phyloP scores from a whole-genome alignment of 1,140 invertebrate species.

The Drosophila albomicans region DNA sequence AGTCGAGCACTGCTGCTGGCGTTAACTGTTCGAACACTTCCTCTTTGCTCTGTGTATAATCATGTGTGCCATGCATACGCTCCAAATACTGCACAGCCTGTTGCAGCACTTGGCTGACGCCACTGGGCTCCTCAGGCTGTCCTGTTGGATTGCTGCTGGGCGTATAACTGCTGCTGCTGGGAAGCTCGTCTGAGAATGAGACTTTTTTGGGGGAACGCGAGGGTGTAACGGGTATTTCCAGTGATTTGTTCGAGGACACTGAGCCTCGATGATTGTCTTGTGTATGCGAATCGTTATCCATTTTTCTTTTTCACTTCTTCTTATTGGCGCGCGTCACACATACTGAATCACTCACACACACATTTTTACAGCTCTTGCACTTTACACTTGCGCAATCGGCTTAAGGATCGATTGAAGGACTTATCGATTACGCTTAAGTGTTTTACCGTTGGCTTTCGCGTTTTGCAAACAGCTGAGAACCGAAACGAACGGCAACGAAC shows the following conservation, averaged over 20 bases:
- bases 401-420: conserved; percentile 8
- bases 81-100: conserved; percentile 81
- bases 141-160: conserved; percentile 25
- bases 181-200: conserved; percentile 80
- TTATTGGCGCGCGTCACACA: not conserved
- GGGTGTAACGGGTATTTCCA: conserved; percentile 76
- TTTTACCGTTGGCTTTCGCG: conserved; percentile 41
- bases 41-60: conserved; percentile 19
- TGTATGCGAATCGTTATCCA: conserved; percentile 59
- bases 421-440: conserved; percentile 18
- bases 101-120: conserved; percentile 76
- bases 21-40: conserved; percentile 27
- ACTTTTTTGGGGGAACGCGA: conserved; percentile 83
- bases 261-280: conserved; percentile 77
- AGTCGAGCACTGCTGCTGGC: conserved; percentile 54
- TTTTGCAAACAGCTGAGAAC: not conserved
- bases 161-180: conserved; percentile 38
- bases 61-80: conserved; percentile 71
- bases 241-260: conserved; percentile 76
- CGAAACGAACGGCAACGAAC: conserved; percentile 1
- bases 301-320: conserved; percentile 16
- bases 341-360: not conserved
- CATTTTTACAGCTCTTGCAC: not conserved
- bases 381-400: conserved; percentile 2
- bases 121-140: conserved; percentile 39